These are phyloP conservation scores for Gallinago media DNA, from an alignment of 2,113 vertebrate genomes.

Conservation along the genomic window DNA sequence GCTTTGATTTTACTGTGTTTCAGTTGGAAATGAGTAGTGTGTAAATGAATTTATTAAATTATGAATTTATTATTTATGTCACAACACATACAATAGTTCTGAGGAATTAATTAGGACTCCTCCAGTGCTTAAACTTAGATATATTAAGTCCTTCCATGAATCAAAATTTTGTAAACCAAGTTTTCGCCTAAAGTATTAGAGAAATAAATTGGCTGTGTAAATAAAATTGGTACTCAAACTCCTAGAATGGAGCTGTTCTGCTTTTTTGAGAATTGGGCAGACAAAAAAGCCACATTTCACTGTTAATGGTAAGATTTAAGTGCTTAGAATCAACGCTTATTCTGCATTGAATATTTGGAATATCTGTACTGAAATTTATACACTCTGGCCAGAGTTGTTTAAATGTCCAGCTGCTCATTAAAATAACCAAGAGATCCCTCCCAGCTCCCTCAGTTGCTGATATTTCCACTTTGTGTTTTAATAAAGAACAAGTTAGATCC, in stretches of 20 bases:
- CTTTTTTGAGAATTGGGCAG: background rate
- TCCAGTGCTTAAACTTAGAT: background rate
- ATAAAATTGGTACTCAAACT: background rate
- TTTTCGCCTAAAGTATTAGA: background rate
- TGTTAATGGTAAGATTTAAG: background rate
- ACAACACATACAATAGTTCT: background rate
- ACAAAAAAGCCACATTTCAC: background rate
- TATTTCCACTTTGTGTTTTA: background rate
- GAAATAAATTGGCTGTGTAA: background rate
- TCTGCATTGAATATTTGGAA: background rate
- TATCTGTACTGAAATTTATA: background rate
- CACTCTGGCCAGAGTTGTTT: background rate
- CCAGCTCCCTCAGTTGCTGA: background rate
- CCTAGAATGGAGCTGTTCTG: background rate
- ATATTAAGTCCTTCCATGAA: background rate
- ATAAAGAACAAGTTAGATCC: background rate
- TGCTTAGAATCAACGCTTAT: background rate
- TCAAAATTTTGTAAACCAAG: background rate
- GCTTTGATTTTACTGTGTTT: background rate
- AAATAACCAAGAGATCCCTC: background rate
- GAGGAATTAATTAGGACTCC: background rate
- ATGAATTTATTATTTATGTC: background rate
- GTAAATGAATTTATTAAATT: background rate
- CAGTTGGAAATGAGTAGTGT: background rate
- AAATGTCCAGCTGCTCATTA: background rate